A percentile compares a stretch with the other conserved stretches of the same genome.
Conservation (phyloP, 2,797 vertebrate genomes). For the Pteropus rufus region DNA sequence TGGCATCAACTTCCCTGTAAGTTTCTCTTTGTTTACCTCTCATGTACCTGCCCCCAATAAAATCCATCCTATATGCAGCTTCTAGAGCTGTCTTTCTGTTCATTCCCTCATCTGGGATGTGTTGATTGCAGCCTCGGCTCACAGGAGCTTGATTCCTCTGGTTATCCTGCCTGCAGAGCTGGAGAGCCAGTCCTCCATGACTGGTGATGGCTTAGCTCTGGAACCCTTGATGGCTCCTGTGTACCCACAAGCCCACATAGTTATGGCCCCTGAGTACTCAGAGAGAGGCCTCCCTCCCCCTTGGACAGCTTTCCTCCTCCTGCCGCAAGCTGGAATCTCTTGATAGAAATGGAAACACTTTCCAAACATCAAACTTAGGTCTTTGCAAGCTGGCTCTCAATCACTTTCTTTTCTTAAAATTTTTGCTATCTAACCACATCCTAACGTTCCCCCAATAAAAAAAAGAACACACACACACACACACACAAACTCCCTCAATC, state of each 20-base stretch:
- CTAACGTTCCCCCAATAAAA: background rate
- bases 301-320: background rate
- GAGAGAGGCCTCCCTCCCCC: background rate
- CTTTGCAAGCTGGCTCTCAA: background rate
- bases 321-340: background rate
- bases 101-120: background rate
- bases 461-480: slow-evolving; percentile 5
- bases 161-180: background rate
- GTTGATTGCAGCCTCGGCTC: background rate
- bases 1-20: background rate
- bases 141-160: background rate
- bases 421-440: slow-evolving; percentile 34
- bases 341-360: background rate
- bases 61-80: background rate
- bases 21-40: background rate
- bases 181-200: background rate
- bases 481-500: slow-evolving; percentile 39
- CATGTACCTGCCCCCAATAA: background rate
- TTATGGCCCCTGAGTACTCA: background rate
- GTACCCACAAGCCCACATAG: background rate
- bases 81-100: background rate
- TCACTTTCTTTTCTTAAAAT: slow-evolving; percentile 20
- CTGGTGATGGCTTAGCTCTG: background rate
- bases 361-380: background rate
- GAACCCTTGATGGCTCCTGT: background rate